Percentiles rank a stretch among this genome's conserved stretches.
These are phyloP conservation scores for Cepaea nemoralis DNA, from an alignment of 1,140 invertebrate species.

Conservation along the genomic window DNA sequence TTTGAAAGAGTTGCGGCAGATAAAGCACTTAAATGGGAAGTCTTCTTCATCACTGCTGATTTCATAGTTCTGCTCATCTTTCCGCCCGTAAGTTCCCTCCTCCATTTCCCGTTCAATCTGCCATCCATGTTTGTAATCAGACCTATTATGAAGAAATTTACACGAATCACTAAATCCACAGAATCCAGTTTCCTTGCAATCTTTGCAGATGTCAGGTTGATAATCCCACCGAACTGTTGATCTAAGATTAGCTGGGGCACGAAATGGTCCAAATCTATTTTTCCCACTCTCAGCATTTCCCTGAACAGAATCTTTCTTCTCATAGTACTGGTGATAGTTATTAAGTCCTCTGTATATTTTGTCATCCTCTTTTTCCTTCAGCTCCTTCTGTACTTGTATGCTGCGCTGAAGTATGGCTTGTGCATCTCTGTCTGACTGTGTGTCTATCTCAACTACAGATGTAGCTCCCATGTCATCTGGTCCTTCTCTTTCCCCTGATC, in stretches of 20 bases:
- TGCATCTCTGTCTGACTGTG: constrained; percentile 90
- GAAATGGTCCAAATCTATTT: constrained; percentile 90
- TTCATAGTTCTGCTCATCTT: constrained; percentile 68
- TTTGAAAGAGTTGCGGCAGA: constrained; percentile 89
- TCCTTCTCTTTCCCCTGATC: constrained; percentile 72
- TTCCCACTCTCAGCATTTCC: constrained; percentile 76
- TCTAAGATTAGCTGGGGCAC: constrained; percentile 93
- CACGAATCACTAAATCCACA: constrained; percentile 99
- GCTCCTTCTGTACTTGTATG: constrained; percentile 87
- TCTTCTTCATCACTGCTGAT: constrained; percentile 83
- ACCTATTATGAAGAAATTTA: constrained; percentile 97
- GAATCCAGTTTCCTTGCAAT: constrained; percentile 99
- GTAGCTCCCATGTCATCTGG: constrained; percentile 91
- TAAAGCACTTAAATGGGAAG: constrained; percentile 94
- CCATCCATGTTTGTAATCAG: constrained; percentile 99
- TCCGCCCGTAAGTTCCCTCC: constrained; percentile 73
- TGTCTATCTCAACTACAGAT: constrained; percentile 89
- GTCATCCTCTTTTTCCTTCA: constrained; percentile 93
- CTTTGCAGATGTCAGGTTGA: constrained; percentile 99
- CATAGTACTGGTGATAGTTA: constrained; percentile 93
- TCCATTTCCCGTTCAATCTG: constrained; percentile 92
- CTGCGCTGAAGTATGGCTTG: constrained; percentile 95
- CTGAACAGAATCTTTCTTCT: constrained; percentile 90
- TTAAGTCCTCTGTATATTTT: constrained; percentile 95
- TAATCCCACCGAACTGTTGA: constrained; percentile 99